Evolutionary conservation across 2,113 vertebrate species (phyloP).

Genomic region (Myotis lucifugus): DNA sequence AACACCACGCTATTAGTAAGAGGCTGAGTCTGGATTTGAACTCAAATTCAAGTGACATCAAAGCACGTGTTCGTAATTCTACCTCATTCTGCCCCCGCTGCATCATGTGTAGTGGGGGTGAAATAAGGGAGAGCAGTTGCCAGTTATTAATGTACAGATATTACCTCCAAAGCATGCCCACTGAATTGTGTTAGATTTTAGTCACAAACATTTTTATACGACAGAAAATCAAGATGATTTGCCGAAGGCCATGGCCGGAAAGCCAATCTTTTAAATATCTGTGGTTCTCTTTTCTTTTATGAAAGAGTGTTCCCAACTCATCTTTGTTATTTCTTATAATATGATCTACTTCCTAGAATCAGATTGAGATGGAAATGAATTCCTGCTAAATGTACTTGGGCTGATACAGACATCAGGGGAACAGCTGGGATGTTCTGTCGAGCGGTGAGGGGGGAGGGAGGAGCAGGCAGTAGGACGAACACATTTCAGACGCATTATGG

Average conservation of each 20-base stretch:
- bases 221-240: conserved; percentile 47
- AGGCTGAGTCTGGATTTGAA: not conserved
- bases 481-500: not conserved
- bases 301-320: conserved; percentile 22
- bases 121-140: not conserved
- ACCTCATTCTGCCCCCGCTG: not conserved
- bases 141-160: not conserved
- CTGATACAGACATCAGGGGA: conserved; percentile 56
- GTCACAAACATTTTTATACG: not conserved
- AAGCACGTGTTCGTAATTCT: not conserved
- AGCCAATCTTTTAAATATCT: conserved; percentile 56
- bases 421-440: conserved; percentile 39
- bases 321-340: conserved; percentile 65
- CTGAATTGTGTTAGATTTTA: not conserved
- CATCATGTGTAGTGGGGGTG: not conserved
- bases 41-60: not conserved
- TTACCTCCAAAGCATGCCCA: not conserved
- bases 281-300: conserved; percentile 60
- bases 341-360: conserved; percentile 62
- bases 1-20: not conserved
- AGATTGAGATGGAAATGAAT: conserved; percentile 75
- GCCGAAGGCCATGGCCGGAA: conserved; percentile 42
- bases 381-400: conserved; percentile 41
- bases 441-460: not conserved
- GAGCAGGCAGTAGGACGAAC: not conserved